Evolutionary conservation across 2,888 invertebrate species (phyloP).

Genomic region (Aradus depressus): DNA sequence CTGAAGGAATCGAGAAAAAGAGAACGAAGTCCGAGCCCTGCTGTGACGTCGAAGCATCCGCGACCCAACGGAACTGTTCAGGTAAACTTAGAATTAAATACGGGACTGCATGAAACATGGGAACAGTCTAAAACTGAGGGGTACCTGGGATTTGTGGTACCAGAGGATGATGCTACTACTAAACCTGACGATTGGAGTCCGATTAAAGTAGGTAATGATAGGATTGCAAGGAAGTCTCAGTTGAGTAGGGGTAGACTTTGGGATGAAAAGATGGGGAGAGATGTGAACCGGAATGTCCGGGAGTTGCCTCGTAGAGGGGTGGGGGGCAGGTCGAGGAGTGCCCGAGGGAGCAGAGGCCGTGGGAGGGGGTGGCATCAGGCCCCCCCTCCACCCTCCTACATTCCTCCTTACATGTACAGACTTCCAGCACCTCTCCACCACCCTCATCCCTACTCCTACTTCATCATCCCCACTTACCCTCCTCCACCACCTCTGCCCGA

Average conservation of each 20-base stretch:
- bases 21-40: slow-evolving; percentile 20
- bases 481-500: slow-evolving; percentile 41
- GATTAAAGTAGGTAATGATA: too few relatives aligned
- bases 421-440: slow-evolving; percentile 7
- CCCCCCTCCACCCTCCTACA: not conserved
- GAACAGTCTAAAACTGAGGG: too few relatives aligned
- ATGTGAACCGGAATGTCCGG: too few relatives aligned
- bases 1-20: slow-evolving; percentile 28
- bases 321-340: too few relatives aligned
- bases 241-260: too few relatives aligned
- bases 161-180: too few relatives aligned
- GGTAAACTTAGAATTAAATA: slow-evolving; percentile 25
- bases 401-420: not conserved
- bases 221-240: too few relatives aligned
- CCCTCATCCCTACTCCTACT: slow-evolving; percentile 41
- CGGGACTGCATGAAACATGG: slow-evolving; percentile 18
- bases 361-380: slow-evolving; percentile 6
- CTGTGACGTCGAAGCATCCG: slow-evolving; percentile 20
- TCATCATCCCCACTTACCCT: slow-evolving; percentile 33
- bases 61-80: slow-evolving; percentile 27
- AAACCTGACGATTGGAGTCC: too few relatives aligned
- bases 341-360: too few relatives aligned
- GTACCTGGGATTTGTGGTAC: too few relatives aligned
- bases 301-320: too few relatives aligned
- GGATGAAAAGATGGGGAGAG: too few relatives aligned